phyloP scores from a whole-genome alignment of 2,888 invertebrate genomes.

The Andrena marginata region DNA sequence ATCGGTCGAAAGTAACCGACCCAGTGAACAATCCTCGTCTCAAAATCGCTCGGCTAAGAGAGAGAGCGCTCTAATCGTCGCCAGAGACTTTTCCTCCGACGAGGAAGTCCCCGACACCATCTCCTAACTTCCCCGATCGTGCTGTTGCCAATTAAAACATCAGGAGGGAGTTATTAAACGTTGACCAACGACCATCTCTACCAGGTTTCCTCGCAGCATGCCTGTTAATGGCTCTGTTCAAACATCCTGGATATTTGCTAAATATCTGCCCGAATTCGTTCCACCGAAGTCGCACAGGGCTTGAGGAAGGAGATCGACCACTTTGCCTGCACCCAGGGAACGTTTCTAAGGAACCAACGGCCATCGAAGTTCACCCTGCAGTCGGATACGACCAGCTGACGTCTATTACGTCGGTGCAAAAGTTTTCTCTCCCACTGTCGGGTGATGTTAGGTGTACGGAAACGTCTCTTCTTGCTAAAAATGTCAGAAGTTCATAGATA shows the following conservation, averaged over 20 bases:
- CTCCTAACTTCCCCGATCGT: not conserved
- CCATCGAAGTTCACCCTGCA: slow-evolving; percentile 7
- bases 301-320: not conserved
- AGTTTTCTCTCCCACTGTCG: no score
- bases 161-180: not conserved
- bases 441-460: no score
- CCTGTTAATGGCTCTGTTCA: not conserved
- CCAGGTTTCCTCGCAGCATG: slow-evolving; percentile 8
- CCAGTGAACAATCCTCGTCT: slow-evolving; percentile 44
- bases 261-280: slow-evolving; percentile 27
- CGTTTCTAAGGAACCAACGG: not conserved
- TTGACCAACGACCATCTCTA: not conserved
- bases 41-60: slow-evolving; percentile 18
- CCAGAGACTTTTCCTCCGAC: not conserved
- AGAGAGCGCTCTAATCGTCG: not conserved
- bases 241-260: slow-evolving; percentile 20
- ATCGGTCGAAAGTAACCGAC: slow-evolving; percentile 56
- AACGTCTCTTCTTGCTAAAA: no score
- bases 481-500: no score
- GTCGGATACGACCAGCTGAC: not conserved
- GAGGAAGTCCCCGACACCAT: not conserved
- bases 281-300: not conserved
- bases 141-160: slow-evolving; percentile 21
- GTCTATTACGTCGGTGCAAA: no score
- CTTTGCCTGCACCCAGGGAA: not conserved